Percentiles rank a stretch among this genome's conserved stretches.
Conservation (phyloP, 1,140 invertebrate species). For the Gryon sp. region DNA sequence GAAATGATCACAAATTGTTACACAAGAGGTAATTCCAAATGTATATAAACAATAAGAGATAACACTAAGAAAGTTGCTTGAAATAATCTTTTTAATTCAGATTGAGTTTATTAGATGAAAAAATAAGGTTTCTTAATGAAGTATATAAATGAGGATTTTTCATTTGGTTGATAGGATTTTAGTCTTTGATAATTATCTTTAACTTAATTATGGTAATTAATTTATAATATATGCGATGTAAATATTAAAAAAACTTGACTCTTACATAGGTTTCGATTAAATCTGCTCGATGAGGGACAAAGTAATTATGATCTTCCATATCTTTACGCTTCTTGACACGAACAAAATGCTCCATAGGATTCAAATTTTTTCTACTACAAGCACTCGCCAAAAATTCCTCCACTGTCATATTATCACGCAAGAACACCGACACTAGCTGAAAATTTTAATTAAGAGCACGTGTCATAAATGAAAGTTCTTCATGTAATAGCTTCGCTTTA, state of each 20-base stretch:
- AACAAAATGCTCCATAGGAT: slow-evolving; percentile 97
- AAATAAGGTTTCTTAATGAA: no score
- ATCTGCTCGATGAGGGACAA: slow-evolving; percentile 94
- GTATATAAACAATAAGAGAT: no score
- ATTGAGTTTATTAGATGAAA: no score
- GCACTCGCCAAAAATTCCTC: slow-evolving; percentile 96
- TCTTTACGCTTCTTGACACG: slow-evolving; percentile 95
- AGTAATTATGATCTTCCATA: slow-evolving; percentile 97
- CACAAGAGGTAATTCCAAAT: no score
- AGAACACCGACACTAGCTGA: slow-evolving; percentile 88
- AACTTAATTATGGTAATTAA: no score
- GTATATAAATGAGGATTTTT: no score
- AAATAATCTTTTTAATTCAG: no score
- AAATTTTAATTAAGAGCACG: slow-evolving; percentile 30
- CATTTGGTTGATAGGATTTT: no score
- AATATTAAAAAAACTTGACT: no score
- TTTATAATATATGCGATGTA: no score
- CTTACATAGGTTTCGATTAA: slow-evolving; percentile 97
- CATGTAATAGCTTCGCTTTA: slow-evolving; percentile 7
- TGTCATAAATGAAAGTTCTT: not conserved
- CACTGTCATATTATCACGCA: slow-evolving; percentile 94
- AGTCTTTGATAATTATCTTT: no score
- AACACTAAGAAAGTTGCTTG: no score
- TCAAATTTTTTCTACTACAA: slow-evolving; percentile 93
- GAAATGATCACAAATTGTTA: slow-evolving; percentile 5